Conservation (phyloP, 2,797 vertebrate species). For the Pangasius krempfi region DNA sequence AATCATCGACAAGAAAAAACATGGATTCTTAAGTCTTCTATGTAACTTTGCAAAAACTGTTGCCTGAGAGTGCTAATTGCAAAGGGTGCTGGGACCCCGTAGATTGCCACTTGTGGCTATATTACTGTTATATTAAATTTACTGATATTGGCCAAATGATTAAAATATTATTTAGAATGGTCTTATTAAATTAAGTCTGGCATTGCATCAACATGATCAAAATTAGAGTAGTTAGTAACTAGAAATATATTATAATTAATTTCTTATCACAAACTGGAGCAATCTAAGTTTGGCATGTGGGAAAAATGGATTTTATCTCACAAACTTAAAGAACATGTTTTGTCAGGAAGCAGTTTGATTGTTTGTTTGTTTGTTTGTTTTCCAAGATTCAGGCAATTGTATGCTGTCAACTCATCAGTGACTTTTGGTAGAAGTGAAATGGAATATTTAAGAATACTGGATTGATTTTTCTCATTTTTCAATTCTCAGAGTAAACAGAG, state of each 20-base stretch:
- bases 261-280: neutral
- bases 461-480: neutral
- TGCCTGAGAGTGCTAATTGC: too few relatives aligned
- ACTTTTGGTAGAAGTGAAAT: neutral
- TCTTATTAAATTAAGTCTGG: neutral
- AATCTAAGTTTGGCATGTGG: neutral
- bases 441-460: neutral
- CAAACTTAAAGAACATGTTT: too few relatives aligned
- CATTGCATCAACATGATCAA: neutral
- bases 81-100: neutral
- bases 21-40: too few relatives aligned
- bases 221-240: neutral
- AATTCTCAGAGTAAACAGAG: neutral
- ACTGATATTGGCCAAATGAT: too few relatives aligned
- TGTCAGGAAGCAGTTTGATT: too few relatives aligned
- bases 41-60: too few relatives aligned
- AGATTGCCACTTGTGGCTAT: neutral
- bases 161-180: neutral
- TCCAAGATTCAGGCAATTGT: neutral
- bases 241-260: neutral
- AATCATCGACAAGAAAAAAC: neutral
- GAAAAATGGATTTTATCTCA: neutral
- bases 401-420: neutral
- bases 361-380: too few relatives aligned
- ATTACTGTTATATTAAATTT: too few relatives aligned